A percentile compares a stretch with the other conserved stretches of the same genome.
phyloP scores from a whole-genome alignment of 53 echinoderm and acorn worm genomes.

The Zoroaster sp. region DNA sequence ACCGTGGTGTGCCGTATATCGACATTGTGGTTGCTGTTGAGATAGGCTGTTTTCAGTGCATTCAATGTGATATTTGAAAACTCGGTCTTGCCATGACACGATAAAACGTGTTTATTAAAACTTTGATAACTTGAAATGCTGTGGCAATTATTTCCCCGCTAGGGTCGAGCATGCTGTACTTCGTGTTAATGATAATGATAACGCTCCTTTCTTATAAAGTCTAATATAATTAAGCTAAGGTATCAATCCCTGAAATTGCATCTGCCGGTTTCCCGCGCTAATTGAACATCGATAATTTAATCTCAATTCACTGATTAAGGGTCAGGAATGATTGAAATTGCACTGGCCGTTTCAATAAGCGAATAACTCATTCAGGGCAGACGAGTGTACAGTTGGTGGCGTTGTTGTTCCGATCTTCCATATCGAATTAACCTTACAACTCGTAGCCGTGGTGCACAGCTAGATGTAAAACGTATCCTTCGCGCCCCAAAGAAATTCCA shows the following conservation, averaged over 20 bases:
- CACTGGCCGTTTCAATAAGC: constrained; percentile 50
- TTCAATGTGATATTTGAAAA: background rate
- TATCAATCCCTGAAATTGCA: constrained; percentile 54
- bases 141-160: background rate
- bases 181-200: background rate
- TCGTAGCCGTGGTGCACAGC: background rate
- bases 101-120: constrained; percentile 26
- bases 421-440: constrained; percentile 37
- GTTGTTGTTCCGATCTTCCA: constrained; percentile 20
- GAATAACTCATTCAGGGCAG: constrained; percentile 34
- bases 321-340: constrained; percentile 54
- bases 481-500: background rate
- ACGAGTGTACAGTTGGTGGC: constrained; percentile 38
- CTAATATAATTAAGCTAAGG: constrained; percentile 47
- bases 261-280: constrained; percentile 37
- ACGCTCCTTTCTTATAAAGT: background rate
- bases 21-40: constrained; percentile 12
- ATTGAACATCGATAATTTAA: constrained; percentile 60
- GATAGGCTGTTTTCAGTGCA: constrained; percentile 32
- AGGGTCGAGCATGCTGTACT: background rate
- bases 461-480: background rate
- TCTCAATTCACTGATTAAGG: constrained; percentile 56
- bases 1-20: constrained; percentile 37
- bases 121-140: constrained; percentile 2
- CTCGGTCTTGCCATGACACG: background rate